phyloP scores from a whole-genome alignment of 1,140 invertebrate species.

The Cataglyphis hispanica region DNA sequence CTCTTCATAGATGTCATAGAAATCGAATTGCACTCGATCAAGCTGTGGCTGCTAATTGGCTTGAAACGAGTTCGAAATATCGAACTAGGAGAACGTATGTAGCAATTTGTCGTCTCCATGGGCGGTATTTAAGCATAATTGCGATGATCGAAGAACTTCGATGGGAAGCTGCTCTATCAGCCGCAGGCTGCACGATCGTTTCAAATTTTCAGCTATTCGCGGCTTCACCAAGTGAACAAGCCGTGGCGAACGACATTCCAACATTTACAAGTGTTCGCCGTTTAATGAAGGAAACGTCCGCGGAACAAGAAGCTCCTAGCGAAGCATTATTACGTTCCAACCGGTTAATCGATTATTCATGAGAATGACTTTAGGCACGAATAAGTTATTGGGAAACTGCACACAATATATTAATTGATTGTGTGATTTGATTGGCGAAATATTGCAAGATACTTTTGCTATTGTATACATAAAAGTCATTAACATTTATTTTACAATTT shows the following conservation, averaged over 20 bases:
- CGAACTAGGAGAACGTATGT: slow-evolving; percentile 20
- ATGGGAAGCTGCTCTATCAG: slow-evolving; percentile 56
- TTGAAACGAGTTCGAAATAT: slow-evolving; percentile 54
- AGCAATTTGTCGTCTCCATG: slow-evolving; percentile 47
- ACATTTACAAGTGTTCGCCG: slow-evolving; percentile 48
- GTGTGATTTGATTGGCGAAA: background rate
- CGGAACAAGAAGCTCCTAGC: slow-evolving; percentile 45
- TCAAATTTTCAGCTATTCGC: slow-evolving; percentile 71
- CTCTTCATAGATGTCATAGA: slow-evolving; percentile 9
- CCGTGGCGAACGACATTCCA: slow-evolving; percentile 57
- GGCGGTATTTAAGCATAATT: slow-evolving; percentile 67
- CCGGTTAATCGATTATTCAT: slow-evolving; percentile 31
- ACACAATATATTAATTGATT: background rate
- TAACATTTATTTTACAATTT: background rate
- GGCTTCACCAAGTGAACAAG: slow-evolving; percentile 32
- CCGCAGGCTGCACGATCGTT: slow-evolving; percentile 61
- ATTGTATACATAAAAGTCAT: background rate
- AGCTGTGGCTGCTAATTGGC: slow-evolving; percentile 30
- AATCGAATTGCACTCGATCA: slow-evolving; percentile 7
- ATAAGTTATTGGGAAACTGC: background rate
- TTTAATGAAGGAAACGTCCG: slow-evolving; percentile 66
- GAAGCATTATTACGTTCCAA: slow-evolving; percentile 45
- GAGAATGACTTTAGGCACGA: slow-evolving; percentile 12
- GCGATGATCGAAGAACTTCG: slow-evolving; percentile 74
- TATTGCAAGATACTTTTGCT: background rate